Base-by-base conservation (phyloP, 2,797 vertebrate species). In the Neosilurus hyrtlii region DNA sequence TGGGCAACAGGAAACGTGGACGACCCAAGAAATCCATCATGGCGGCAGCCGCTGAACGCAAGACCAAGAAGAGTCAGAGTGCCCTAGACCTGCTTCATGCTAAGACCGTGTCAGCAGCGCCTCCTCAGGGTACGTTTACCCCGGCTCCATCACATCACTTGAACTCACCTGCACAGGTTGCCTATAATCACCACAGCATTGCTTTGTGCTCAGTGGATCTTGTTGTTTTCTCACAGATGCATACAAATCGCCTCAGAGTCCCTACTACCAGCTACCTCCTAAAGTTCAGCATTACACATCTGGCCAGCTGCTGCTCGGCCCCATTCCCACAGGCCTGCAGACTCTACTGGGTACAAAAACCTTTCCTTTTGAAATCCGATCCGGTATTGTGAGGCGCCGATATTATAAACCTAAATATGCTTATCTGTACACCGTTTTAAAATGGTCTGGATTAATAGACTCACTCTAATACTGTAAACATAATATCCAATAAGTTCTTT, bases 261-360 rank as follows among this genome's bases (percentile, higher is more conserved):
- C 97, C 8, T 97, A 95, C 91, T 99, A 97, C 92, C 97, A 97
- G 94, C 97, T 99, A 97, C 98, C 98, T 99, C 97, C 97, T 62
- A 97, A 97, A 93, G 96, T 96, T 89, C 97, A 97, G 90, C 95
- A 97, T 93, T 98, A 96, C 91, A 93, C 96, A 51, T 92, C 97
- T 3, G 95, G 94, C 92, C 97, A 97, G 87, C 94, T 98, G 89
- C 93, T 98, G 91, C 92, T 96, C 90, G 93, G 96, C 57, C 94
- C 95, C 10, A 96, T 96, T 86, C 97, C 98, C 0, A 97, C 96
- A 16, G 97, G 95, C 88, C 95, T 99, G 89, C 97, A 99, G 92
- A 96, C 97, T 91, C 95, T 99, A 90, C 95, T 99, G 87, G 97
- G 98, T 99, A 91, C 95, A 93, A 1, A 43, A 49, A 26, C 1